These are phyloP conservation scores for Willowsia nigromaculata DNA, from an alignment of 2,888 invertebrate genomes.

Conservation along the genomic window DNA sequence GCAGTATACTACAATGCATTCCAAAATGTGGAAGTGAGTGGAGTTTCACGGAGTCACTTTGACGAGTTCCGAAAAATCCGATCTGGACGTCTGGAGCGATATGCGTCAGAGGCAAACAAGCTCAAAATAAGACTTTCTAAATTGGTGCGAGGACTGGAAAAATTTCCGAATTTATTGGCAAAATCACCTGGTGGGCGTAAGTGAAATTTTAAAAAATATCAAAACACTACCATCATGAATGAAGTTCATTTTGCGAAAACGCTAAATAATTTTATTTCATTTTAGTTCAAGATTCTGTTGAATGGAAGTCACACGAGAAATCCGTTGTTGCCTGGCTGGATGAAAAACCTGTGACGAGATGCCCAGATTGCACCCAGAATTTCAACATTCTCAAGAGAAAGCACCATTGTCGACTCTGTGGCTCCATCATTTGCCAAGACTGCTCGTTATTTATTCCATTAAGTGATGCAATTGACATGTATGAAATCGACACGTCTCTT, in stretches of 20 bases:
- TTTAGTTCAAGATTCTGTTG: constrained; percentile 68
- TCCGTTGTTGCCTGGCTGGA: constrained; percentile 94
- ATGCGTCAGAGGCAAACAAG: constrained; percentile 97
- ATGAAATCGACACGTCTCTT: constrained; percentile 54
- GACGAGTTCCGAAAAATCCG: constrained; percentile 87
- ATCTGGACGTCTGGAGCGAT: constrained; percentile 89
- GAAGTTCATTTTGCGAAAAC: neutral
- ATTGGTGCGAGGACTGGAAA: constrained; percentile 81
- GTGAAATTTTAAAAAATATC: neutral
- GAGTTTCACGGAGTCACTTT: constrained; percentile 85
- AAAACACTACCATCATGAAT: neutral
- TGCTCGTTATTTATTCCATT: constrained; percentile 91
- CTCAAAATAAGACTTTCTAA: constrained; percentile 95
- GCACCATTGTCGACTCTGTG: constrained; percentile 98
- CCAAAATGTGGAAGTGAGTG: constrained; percentile 79
- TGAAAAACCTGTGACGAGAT: constrained; percentile 92
- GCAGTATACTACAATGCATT: constrained; percentile 71
- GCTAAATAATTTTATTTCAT: neutral
- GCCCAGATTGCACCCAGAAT: constrained; percentile 93
- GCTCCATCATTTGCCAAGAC: constrained; percentile 94
- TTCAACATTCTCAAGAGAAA: constrained; percentile 94
- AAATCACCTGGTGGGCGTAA: constrained; percentile 68
- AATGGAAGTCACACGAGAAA: constrained; percentile 84
- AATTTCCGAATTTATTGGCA: constrained; percentile 61
- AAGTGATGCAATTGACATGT: constrained; percentile 65